Conservation (phyloP, 1,140 invertebrate species). For the Frieseomelitta varia region DNA sequence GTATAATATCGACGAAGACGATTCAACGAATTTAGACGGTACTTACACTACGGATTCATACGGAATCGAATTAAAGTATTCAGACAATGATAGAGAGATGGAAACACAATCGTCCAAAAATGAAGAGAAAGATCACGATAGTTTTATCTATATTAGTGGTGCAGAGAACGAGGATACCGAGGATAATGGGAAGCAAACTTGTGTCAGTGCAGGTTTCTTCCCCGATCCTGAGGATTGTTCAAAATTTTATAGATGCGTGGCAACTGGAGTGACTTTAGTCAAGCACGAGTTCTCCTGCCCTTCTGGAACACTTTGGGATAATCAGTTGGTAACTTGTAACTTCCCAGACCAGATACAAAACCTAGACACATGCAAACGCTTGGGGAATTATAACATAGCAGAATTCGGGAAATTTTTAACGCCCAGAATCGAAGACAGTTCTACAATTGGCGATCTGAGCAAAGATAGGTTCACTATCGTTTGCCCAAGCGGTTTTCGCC, state of each 20-base stretch:
- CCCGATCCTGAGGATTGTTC: conserved; percentile 85
- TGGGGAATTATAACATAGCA: too few species aligned
- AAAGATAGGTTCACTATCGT: conserved; percentile 85
- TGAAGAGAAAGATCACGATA: too few species aligned
- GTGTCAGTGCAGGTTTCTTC: conserved; percentile 39
- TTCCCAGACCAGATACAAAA: conserved; percentile 66
- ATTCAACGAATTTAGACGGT: too few species aligned
- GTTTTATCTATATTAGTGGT: too few species aligned
- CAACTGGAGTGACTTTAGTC: conserved; percentile 81
- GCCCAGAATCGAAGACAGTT: not conserved
- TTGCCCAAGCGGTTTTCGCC: conserved; percentile 88
- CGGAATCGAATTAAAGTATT: too few species aligned
- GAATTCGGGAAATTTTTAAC: too few species aligned
- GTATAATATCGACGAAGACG: too few species aligned
- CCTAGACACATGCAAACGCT: not conserved
- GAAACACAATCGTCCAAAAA: too few species aligned
- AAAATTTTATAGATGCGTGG: conserved; percentile 88
- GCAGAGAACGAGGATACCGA: too few species aligned
- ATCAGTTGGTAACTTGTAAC: conserved; percentile 86
- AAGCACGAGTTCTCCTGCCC: conserved; percentile 86
- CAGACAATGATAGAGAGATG: too few species aligned
- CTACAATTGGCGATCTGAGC: conserved; percentile 39
- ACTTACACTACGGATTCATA: too few species aligned
- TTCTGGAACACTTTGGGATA: conserved; percentile 86
- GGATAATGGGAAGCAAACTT: not conserved